These are phyloP conservation scores for Ptilonorhynchus violaceus DNA, from an alignment of 2,113 vertebrate species.

Conservation along the genomic window DNA sequence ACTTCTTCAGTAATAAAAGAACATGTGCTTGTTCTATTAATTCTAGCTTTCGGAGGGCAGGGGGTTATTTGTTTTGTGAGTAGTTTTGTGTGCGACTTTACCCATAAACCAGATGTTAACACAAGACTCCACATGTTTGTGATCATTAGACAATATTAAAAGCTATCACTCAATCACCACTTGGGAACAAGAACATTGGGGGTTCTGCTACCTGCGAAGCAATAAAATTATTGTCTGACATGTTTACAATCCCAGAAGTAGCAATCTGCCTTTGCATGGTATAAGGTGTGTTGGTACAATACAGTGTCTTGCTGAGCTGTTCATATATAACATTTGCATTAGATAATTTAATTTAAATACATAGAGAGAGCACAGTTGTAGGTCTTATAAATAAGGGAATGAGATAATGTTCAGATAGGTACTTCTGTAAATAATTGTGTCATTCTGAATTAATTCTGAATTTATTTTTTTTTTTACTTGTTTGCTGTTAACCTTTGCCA, in stretches of 20 bases:
- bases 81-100: not conserved
- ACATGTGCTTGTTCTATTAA: conserved; percentile 33
- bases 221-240: conserved; percentile 70
- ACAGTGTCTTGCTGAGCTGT: conserved; percentile 51
- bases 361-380: not conserved
- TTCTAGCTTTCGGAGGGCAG: conserved; percentile 37
- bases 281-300: conserved; percentile 30
- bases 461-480: not conserved
- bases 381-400: not conserved
- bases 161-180: conserved; percentile 45
- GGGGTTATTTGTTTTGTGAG: not conserved
- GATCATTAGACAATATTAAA: conserved; percentile 72
- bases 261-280: conserved; percentile 56
- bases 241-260: conserved; percentile 56
- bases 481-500: conserved; percentile 53
- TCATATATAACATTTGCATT: conserved; percentile 66
- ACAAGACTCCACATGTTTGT: conserved; percentile 53
- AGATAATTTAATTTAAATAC: conserved; percentile 75
- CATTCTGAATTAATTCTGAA: not conserved
- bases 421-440: conserved; percentile 49
- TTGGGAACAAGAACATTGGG: conserved; percentile 36
- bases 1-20: conserved; percentile 44
- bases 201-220: conserved; percentile 66
- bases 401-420: not conserved
- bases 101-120: conserved; percentile 67